Base-by-base conservation (phyloP, 2,113 vertebrate genomes). In the Nerophis lumbriciformis region DNA sequence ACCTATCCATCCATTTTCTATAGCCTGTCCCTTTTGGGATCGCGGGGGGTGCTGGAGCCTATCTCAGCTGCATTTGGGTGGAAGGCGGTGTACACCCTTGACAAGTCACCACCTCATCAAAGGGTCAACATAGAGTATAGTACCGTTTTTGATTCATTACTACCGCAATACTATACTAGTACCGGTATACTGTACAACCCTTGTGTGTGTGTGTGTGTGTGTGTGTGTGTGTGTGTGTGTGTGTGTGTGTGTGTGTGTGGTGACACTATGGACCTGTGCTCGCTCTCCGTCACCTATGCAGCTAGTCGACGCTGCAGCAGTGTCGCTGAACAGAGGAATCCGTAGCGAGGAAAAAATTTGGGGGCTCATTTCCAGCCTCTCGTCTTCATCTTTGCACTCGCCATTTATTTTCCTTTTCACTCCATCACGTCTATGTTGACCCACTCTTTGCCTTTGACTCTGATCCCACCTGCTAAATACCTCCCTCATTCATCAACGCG, bases 371-470 rank as follows among this genome's bases (percentile, higher is more conserved):
- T 77, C 61, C 72, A 82, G 55, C 73, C 77, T 71, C 69, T 62
- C 67, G 56, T 71, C 67, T 76, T 78, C 67, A 75, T 72, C 60
- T 21, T 69, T 48, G 21, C 70, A 69, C 73, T 77, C 65, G 68
- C 73, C 79, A 85, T 83, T 87, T 82, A 44, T 82, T 28, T 59
- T 47, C 80, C 73, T 84, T 45, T 86, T 83, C 80, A 83, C 65
- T 63, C 53, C 63, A 36, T 61, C 51, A 66, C 48, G 28, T 76
- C 77, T 68, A 61, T 82, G 69, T 79, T 59, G 65, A 65, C 73
- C 68, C 73, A 72, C 77, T 65, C 57, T n/a, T 68, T 79, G 65
- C 57, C 55, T 77, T 79, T 82, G 59, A 72, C 61, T 72, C 36
- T 52, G 60, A 50, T 58, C 65, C 61, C 74, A 60, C 69, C 67